Percentiles rank a stretch among this genome's conserved stretches.
Conservation (phyloP, 1,140 invertebrate species). For the Drosophila arizonae region DNA sequence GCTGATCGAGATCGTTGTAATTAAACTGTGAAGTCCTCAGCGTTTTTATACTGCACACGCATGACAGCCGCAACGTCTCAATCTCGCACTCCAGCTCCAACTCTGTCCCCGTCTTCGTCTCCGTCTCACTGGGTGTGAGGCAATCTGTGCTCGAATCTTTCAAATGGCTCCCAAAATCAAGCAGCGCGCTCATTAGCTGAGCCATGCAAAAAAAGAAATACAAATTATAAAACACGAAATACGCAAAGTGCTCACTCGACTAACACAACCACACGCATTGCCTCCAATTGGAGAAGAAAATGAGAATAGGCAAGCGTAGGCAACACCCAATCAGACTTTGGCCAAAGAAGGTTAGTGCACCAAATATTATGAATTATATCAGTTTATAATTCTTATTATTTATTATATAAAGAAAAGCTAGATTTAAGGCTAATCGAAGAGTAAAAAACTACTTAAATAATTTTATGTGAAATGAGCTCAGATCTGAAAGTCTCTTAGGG, state of each 20-base stretch:
- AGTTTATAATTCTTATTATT: too few species aligned
- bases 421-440: too few species aligned
- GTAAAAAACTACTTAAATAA: too few species aligned
- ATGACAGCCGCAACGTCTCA: constrained; percentile 38
- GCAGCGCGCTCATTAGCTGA: constrained; percentile 61
- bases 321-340: background rate
- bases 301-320: background rate
- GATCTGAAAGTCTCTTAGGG: too few species aligned
- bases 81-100: background rate
- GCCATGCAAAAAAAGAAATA: constrained; percentile 25
- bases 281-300: background rate
- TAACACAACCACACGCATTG: constrained; percentile 3
- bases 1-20: constrained; percentile 63
- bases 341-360: background rate
- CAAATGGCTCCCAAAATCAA: constrained; percentile 40
- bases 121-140: constrained; percentile 54
- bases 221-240: constrained; percentile 50
- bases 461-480: too few species aligned
- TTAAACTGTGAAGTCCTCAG: constrained; percentile 68
- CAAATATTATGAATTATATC: background rate
- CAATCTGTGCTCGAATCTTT: constrained; percentile 47
- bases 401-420: too few species aligned
- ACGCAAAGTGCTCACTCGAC: constrained; percentile 57
- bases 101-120: background rate
- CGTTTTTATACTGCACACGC: constrained; percentile 60